Conservation (phyloP, 2,797 vertebrate genomes). For the Tarsius wallacei region DNA sequence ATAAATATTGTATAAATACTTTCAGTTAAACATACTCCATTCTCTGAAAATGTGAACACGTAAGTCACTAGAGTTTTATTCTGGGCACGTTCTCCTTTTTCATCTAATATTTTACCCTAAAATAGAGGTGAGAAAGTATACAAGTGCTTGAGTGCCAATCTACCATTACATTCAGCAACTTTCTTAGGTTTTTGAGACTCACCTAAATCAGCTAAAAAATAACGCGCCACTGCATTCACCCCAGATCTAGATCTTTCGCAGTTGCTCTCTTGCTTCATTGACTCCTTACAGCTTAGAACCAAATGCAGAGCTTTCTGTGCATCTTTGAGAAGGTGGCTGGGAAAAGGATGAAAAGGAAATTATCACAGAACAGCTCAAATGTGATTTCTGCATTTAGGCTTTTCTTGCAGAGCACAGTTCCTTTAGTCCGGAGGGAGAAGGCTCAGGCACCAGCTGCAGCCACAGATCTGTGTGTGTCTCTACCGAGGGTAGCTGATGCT, state of each 20-base stretch:
- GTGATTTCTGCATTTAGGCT: conserved; percentile 8
- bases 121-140: conserved; percentile 46
- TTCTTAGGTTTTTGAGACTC: conserved; percentile 6
- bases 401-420: not conserved
- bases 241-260: not conserved
- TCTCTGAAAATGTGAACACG: conserved; percentile 60
- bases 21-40: conserved; percentile 60
- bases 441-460: not conserved
- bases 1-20: conserved; percentile 75
- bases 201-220: not conserved
- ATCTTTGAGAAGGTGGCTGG: not conserved
- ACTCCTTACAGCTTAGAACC: not conserved
- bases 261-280: conserved; percentile 19
- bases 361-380: conserved; percentile 20
- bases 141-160: not conserved
- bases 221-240: not conserved
- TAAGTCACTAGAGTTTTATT: conserved; percentile 44
- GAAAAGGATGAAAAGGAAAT: not conserved
- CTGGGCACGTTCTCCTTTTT: conserved; percentile 2
- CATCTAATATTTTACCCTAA: conserved; percentile 58
- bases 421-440: not conserved
- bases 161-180: not conserved
- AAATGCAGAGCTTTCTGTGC: conserved; percentile 49
- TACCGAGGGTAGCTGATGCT: not conserved
- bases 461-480: not conserved